Conservation (phyloP, 2,113 vertebrate genomes). For the Turdus rufiventris region DNA sequence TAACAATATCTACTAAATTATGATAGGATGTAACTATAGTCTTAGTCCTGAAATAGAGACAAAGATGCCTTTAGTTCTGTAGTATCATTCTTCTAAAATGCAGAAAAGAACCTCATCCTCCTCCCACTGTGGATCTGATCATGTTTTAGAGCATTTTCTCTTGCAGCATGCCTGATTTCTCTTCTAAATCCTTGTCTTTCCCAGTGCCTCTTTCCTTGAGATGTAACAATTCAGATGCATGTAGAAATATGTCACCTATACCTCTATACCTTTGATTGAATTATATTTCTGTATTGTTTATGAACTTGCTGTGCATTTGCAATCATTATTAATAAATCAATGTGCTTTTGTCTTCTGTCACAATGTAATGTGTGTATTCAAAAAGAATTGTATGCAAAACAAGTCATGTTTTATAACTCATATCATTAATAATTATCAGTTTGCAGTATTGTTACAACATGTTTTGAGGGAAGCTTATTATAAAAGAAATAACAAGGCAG, state of each 20-base stretch:
- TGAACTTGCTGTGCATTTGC: slow-evolving; percentile 62
- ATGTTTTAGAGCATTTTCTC: background rate
- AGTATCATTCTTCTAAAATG: background rate
- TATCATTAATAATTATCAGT: slow-evolving; percentile 58
- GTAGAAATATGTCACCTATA: slow-evolving; percentile 47
- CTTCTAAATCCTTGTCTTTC: slow-evolving; percentile 7
- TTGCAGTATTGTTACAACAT: slow-evolving; percentile 55
- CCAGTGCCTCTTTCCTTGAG: slow-evolving; percentile 1
- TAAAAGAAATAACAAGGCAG: slow-evolving; percentile 49
- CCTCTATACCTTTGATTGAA: slow-evolving; percentile 47
- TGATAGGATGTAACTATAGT: background rate
- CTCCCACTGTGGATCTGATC: background rate
- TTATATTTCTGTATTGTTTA: slow-evolving; percentile 59
- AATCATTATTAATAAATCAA: slow-evolving; percentile 66
- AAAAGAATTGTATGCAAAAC: slow-evolving; percentile 65
- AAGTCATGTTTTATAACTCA: slow-evolving; percentile 44
- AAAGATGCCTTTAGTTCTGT: background rate
- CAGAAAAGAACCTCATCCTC: background rate
- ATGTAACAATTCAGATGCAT: slow-evolving; percentile 27
- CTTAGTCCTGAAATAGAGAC: background rate
- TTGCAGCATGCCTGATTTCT: background rate
- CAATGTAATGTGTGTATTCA: slow-evolving; percentile 30
- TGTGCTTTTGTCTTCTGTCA: slow-evolving; percentile 66
- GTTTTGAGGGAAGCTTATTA: slow-evolving; percentile 57
- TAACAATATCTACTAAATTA: background rate